These are phyloP conservation scores for Sebastolobus alascanus DNA, from an alignment of 2,797 vertebrate genomes.

Conservation along the genomic window DNA sequence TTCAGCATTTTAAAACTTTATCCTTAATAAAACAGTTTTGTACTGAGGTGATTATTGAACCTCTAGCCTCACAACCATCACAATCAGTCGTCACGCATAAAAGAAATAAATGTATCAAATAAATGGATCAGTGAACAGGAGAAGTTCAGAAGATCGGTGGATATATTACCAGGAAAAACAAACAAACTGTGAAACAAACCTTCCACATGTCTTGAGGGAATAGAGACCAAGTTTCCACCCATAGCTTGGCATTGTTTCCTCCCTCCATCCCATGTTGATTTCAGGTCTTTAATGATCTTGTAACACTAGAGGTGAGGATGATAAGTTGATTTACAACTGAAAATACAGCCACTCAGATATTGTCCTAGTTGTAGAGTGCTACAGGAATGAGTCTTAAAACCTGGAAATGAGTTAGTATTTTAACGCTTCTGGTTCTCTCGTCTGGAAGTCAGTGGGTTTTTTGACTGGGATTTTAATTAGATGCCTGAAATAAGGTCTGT, in stretches of 20 bases:
- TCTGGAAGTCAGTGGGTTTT: too few species aligned
- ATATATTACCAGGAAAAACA: background rate
- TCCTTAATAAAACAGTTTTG: background rate
- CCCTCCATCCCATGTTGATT: conserved; percentile 1
- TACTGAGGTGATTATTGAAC: background rate
- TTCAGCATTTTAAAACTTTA: background rate
- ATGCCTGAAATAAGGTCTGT: too few species aligned
- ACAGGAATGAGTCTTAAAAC: too few species aligned
- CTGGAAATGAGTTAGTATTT: too few species aligned
- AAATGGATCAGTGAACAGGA: background rate
- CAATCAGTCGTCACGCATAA: background rate
- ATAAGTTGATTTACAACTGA: background rate
- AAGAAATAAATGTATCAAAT: background rate
- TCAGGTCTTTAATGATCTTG: background rate
- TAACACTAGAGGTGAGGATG: conserved; percentile 23
- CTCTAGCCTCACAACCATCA: background rate
- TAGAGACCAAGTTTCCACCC: conserved; percentile 24
- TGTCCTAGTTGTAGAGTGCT: background rate
- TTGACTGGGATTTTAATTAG: too few species aligned
- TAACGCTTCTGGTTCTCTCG: too few species aligned
- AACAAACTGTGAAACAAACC: conserved; percentile 11
- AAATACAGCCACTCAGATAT: background rate
- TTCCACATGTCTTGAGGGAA: conserved; percentile 20
- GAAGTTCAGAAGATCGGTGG: background rate
- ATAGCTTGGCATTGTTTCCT: background rate